A percentile compares a stretch with the other conserved stretches of the same genome.
These are phyloP conservation scores for Drosophila pseudoananassae DNA, from an alignment of 1,140 invertebrate species.

Conservation along the genomic window DNA sequence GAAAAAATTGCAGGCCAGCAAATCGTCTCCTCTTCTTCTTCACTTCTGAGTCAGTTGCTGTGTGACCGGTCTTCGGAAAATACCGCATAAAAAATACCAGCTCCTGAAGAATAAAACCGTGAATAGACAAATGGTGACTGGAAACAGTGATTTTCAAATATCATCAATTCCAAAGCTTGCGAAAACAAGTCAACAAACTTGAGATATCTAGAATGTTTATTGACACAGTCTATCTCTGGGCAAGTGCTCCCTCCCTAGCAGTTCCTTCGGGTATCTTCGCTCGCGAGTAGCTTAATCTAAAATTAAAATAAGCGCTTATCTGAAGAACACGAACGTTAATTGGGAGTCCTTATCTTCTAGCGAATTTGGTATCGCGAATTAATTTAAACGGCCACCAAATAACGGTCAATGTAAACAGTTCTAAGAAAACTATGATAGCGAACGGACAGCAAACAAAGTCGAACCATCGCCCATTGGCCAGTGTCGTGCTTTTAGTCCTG, in stretches of 20 bases:
- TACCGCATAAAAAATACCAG: conserved; percentile 1
- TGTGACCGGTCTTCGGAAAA: conserved; percentile 19
- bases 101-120: neutral
- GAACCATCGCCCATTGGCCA: conserved; percentile 6
- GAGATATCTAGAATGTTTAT: conserved; percentile 15
- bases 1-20: conserved; percentile 68
- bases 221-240: conserved; percentile 14
- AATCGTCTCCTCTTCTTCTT: conserved; percentile 48
- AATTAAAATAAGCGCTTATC: conserved; percentile 67
- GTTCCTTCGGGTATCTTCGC: conserved; percentile 5
- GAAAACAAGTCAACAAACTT: neutral
- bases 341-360: conserved; percentile 65
- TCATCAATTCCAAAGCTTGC: conserved; percentile 3
- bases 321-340: conserved; percentile 49
- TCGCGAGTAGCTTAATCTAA: conserved; percentile 40
- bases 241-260: neutral
- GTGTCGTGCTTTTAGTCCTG: conserved; percentile 21
- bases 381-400: conserved; percentile 63
- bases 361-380: conserved; percentile 52
- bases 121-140: neutral
- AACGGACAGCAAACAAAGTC: conserved; percentile 45
- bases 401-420: conserved; percentile 70
- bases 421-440: conserved; percentile 47
- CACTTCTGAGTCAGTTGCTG: conserved; percentile 68
- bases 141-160: conserved; percentile 7